Conservation (phyloP, 2,113 vertebrate species). For the Urocynchramus pylzowi region DNA sequence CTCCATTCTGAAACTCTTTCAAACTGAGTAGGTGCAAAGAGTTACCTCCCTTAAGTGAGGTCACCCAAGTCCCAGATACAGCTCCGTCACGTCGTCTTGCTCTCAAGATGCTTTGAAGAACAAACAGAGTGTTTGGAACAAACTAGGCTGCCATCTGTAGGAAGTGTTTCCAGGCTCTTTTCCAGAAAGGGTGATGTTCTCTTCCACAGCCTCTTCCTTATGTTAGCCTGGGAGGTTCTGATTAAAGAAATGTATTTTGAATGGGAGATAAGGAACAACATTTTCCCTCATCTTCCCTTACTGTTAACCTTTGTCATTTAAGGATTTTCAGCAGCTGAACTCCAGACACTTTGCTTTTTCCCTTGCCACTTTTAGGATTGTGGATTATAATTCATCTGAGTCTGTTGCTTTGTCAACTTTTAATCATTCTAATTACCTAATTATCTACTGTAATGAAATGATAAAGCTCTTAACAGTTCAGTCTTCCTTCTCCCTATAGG, state of each 20-base stretch:
- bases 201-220: conserved; percentile 28
- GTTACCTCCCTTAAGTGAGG: neutral
- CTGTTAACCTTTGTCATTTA: conserved; percentile 25
- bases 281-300: neutral
- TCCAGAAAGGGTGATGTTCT: conserved; percentile 33
- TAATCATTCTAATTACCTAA: conserved; percentile 56
- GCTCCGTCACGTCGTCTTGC: neutral
- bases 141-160: conserved; percentile 32
- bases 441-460: conserved; percentile 49
- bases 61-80: neutral
- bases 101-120: conserved; percentile 29
- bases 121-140: conserved; percentile 31
- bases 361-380: neutral
- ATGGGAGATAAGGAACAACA: neutral
- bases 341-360: neutral
- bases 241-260: neutral
- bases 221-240: conserved; percentile 21
- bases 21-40: neutral
- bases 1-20: neutral
- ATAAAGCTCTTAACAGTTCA: conserved; percentile 25
- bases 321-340: neutral
- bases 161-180: conserved; percentile 49
- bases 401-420: conserved; percentile 51
- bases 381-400: conserved; percentile 13
- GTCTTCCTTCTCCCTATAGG: conserved; percentile 11